These are phyloP conservation scores for Dermolepida albohirtum DNA, from an alignment of 2,888 invertebrate genomes.

Conservation along the genomic window DNA sequence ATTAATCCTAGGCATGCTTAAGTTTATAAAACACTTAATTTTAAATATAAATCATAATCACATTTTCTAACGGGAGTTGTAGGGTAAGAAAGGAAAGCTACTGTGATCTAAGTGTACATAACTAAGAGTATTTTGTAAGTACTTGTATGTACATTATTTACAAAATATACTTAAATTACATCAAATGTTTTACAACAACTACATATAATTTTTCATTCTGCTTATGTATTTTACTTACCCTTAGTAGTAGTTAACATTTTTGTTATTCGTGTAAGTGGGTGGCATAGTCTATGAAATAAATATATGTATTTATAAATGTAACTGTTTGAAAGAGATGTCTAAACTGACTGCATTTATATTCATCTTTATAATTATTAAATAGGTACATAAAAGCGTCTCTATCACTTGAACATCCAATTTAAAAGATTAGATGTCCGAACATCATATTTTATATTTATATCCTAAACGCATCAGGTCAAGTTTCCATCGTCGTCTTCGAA, in stretches of 20 bases:
- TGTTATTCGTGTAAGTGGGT: not conserved
- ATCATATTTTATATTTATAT: not conserved
- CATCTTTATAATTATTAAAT: conserved; percentile 16
- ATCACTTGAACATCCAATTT: conserved; percentile 31
- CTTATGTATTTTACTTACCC: not conserved
- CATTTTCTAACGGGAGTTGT: conserved; percentile 8
- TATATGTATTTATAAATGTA: conserved; percentile 3
- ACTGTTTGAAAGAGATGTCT: conserved; percentile 34
- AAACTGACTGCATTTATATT: conserved; percentile 30
- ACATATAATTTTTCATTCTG: conserved; percentile 4
- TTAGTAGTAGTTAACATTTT: conserved; percentile 1
- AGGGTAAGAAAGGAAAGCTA: not conserved
- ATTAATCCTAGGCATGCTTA: too few relatives aligned
- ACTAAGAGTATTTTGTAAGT: conserved; percentile 20
- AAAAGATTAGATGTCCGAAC: conserved; percentile 25
- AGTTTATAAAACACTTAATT: too few relatives aligned
- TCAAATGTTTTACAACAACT: conserved; percentile 17
- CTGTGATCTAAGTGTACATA: conserved; percentile 10
- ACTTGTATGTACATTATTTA: conserved; percentile 34
- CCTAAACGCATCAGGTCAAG: not conserved
- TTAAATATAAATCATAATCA: conserved; percentile 5
- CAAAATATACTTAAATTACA: conserved; percentile 17
- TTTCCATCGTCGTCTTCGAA: not conserved
- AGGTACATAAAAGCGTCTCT: conserved; percentile 35
- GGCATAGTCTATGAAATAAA: conserved; percentile 3